Evolutionary conservation across 2,113 vertebrate species (phyloP), one percentile per base, ranked within the genome.

Genomic region (Serilophus lunatus): DNA sequence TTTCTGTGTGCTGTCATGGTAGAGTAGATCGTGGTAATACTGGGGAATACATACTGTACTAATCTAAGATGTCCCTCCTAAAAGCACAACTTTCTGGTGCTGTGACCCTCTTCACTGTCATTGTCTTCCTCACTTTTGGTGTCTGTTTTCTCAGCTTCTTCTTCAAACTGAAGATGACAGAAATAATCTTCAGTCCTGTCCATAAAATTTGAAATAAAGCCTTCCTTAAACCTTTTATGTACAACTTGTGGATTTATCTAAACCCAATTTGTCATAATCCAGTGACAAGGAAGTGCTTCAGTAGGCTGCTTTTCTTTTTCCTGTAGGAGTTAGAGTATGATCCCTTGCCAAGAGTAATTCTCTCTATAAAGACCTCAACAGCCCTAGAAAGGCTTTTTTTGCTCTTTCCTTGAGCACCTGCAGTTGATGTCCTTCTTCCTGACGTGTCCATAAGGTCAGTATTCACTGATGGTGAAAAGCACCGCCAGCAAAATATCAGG

Each of bases 281-380:
- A 83, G 31, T 61, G 86, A 56, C 71, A 92, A 76, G 50, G 11
- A 53, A 88, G n/a, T 50, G 42, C 77, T 93, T 86, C 28, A 35
- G 40, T 70, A 80, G 78, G n/a, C 40, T 80, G 20, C 50, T 74
- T 76, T 63, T 28, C 88, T 86, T 95, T 89, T 95, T 74, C 53
- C 42, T 83, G 49, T 35, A 70, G 50, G 44, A 74, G 28, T 86
- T 83, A 42, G 50, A 49, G 28, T 66, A 20, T 54, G 64, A 63
- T 92, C 51, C 35, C 9, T 87, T 95, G 69, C 56, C 72, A 68
- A 16, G 60, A 78, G 42, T 70, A 59, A n/a, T 66, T 86, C 75
- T 53, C 14, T 59, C 10, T 77, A 23, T 53, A 40, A 91, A 93
- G 64, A 92, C 56, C 19, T 86, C 50, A 50, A 2, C 15, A 69